phyloP scores from a whole-genome alignment of 2,888 invertebrate genomes.

The Iselma pallidipennis region DNA sequence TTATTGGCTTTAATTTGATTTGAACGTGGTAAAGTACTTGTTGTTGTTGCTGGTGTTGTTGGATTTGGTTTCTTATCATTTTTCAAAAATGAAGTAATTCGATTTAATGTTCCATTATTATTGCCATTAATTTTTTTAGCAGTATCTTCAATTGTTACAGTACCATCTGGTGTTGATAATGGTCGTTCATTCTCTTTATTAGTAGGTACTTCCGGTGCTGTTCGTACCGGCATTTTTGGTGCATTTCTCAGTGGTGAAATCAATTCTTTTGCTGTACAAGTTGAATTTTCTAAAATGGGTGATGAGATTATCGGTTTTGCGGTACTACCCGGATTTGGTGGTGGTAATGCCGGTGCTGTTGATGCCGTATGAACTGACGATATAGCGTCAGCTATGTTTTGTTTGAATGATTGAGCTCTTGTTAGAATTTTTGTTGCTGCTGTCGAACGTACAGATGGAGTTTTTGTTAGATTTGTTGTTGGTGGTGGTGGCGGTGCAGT shows the following conservation, averaged over 20 bases:
- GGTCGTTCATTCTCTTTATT: constrained; percentile 53
- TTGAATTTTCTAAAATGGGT: constrained; percentile 80
- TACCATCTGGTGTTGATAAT: constrained; percentile 57
- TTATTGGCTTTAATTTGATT: constrained; percentile 66
- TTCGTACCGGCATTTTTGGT: constrained; percentile 63
- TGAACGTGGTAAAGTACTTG: constrained; percentile 61
- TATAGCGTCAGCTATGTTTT: constrained; percentile 55
- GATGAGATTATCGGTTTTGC: constrained; percentile 79
- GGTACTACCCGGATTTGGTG: constrained; percentile 64
- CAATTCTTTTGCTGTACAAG: constrained; percentile 76
- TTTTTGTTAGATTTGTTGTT: neutral
- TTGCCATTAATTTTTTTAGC: constrained; percentile 38
- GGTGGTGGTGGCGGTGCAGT: constrained; percentile 69
- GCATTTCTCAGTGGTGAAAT: constrained; percentile 66
- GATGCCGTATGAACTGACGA: constrained; percentile 56
- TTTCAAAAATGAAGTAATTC: constrained; percentile 77
- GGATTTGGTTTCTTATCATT: constrained; percentile 62
- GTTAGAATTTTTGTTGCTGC: constrained; percentile 37
- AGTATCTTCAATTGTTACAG: constrained; percentile 40
- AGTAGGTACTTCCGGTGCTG: constrained; percentile 63
- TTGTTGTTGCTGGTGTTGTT: constrained; percentile 45
- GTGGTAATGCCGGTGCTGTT: constrained; percentile 63
- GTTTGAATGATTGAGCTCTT: constrained; percentile 48
- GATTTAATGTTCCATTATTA: constrained; percentile 62
- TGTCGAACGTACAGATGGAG: constrained; percentile 27